Conservation (phyloP, 2,113 vertebrate species). For the Peromyscus maniculatus region DNA sequence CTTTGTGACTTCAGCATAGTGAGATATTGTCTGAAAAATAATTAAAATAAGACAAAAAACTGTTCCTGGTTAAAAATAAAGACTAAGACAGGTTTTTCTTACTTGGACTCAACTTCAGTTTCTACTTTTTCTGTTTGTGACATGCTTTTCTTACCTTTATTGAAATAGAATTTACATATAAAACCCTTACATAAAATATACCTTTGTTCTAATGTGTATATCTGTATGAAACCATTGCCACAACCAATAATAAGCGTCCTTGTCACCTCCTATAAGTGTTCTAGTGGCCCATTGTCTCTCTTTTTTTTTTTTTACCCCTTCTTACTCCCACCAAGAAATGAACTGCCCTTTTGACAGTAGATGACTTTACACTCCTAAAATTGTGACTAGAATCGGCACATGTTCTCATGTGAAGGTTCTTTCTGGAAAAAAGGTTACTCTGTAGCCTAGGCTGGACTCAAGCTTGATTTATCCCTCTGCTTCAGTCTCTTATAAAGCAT, state of each 20-base stretch:
- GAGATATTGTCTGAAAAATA: neutral
- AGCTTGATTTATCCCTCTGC: neutral
- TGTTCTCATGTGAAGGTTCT: neutral
- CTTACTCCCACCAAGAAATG: neutral
- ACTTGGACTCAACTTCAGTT: slow-evolving; percentile 24
- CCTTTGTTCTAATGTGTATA: neutral
- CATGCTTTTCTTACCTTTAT: slow-evolving; percentile 22
- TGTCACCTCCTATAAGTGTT: neutral
- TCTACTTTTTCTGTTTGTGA: slow-evolving; percentile 45
- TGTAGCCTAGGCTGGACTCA: neutral
- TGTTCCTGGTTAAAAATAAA: slow-evolving; percentile 32
- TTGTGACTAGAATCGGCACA: neutral
- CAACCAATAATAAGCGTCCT: neutral
- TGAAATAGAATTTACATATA: neutral
- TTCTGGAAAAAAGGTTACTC: neutral
- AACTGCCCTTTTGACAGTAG: neutral
- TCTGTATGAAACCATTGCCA: neutral
- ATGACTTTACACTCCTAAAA: neutral
- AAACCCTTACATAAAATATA: neutral
- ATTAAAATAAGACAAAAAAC: neutral
- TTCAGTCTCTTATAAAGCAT: neutral
- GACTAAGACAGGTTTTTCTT: slow-evolving; percentile 3
- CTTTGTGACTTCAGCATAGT: neutral
- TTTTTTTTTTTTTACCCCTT: neutral
- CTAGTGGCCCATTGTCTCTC: neutral